These are phyloP conservation scores for Petrocephalus schoutedeni DNA, from an alignment of 2,797 vertebrate species.

Conservation along the genomic window DNA sequence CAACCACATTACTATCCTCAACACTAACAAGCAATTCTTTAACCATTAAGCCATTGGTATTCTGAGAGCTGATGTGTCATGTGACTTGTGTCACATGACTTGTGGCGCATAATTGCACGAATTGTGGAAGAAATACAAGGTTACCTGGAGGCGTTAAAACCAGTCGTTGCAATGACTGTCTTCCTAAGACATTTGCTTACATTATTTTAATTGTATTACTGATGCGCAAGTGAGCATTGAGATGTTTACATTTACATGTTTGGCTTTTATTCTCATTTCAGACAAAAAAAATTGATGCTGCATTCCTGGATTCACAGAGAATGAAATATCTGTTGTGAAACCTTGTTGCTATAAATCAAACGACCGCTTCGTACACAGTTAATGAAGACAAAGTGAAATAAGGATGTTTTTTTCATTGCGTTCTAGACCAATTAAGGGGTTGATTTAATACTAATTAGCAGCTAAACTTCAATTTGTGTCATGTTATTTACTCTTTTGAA, in stretches of 20 bases:
- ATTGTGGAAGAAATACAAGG: not conserved
- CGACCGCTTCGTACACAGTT: conserved; percentile 44
- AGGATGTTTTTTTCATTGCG: conserved; percentile 59
- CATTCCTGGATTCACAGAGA: conserved; percentile 29
- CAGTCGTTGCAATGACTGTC: not conserved
- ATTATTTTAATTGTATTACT: not conserved
- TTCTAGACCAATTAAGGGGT: conserved; percentile 60
- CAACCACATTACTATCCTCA: too few species aligned
- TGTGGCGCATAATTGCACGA: not conserved
- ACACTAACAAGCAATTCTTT: not conserved
- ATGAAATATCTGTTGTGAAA: conserved; percentile 47
- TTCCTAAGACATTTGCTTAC: not conserved
- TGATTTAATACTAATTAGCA: conserved; percentile 67
- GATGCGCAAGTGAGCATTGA: conserved; percentile 4
- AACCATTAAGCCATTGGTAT: not conserved
- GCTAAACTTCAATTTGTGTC: conserved; percentile 61
- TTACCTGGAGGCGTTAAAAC: not conserved
- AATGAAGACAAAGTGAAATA: conserved; percentile 70
- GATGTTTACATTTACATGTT: conserved; percentile 35
- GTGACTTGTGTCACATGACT: not conserved
- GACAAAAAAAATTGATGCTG: conserved; percentile 24
- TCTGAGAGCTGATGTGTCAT: not conserved
- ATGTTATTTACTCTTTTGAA: conserved; percentile 54
- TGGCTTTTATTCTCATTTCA: conserved; percentile 38
- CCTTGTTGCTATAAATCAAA: conserved; percentile 54